Conservation (phyloP, 2,888 invertebrate genomes). For the Pachydiplax longipennis region DNA sequence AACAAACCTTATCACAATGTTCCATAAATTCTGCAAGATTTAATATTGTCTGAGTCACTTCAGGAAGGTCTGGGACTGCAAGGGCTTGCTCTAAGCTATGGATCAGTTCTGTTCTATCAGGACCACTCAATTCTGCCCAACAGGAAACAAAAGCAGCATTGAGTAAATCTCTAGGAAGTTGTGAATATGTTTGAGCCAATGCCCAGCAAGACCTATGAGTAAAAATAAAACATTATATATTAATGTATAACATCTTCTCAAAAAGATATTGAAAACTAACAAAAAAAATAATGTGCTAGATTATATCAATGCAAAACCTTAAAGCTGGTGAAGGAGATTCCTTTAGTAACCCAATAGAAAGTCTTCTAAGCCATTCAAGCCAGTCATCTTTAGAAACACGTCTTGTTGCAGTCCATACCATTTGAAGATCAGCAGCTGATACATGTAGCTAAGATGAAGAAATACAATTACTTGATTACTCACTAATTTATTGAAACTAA, state of each 20-base stretch:
- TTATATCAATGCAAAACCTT: slow-evolving; percentile 58
- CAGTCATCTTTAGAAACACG: slow-evolving; percentile 98
- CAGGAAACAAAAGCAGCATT: slow-evolving; percentile 99
- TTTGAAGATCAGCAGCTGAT: slow-evolving; percentile 82
- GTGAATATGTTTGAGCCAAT: slow-evolving; percentile 92
- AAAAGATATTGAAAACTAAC: too few relatives aligned
- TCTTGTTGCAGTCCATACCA: slow-evolving; percentile 90
- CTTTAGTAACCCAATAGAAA: slow-evolving; percentile 92
- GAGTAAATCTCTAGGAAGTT: slow-evolving; percentile 94
- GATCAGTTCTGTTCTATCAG: slow-evolving; percentile 84
- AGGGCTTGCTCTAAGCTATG: slow-evolving; percentile 88
- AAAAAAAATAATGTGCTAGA: not conserved
- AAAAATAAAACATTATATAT: not conserved
- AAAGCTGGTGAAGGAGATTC: slow-evolving; percentile 96
- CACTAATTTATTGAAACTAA: not conserved
- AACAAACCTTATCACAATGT: slow-evolving; percentile 83
- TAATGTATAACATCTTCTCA: too few relatives aligned
- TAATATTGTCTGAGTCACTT: slow-evolving; percentile 93
- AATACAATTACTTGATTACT: slow-evolving; percentile 11
- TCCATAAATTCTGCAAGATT: slow-evolving; percentile 99
- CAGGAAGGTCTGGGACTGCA: slow-evolving; percentile 91
- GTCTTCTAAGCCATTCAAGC: slow-evolving; percentile 93
- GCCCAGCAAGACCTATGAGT: slow-evolving; percentile 82
- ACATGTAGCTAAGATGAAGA: slow-evolving; percentile 69
- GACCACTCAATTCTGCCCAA: slow-evolving; percentile 91